Base-by-base conservation (phyloP, 2,797 vertebrate genomes). In the Centroberyx gerrardi region DNA sequence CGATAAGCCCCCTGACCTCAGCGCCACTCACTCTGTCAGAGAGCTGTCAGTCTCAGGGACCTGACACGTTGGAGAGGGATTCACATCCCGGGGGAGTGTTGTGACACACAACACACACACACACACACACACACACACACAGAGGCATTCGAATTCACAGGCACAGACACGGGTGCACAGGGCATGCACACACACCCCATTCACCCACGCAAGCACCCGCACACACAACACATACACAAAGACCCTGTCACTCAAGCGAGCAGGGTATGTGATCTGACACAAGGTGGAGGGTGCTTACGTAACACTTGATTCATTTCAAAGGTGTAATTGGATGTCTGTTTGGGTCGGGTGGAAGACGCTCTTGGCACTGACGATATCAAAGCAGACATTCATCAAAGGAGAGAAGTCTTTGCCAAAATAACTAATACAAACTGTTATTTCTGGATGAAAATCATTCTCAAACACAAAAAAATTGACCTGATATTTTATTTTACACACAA, bases 281-380 rank as follows among this genome's bases (percentile, higher is more conserved):
- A 62, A 79, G 86, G 83, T 78, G 87, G 82, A 87, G 79, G 72
- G 69, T 15, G 67, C 78, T 90, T 85, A 80, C 12, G 60, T 64
- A 90, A 92, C 80, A 74, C 68, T 70, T 68, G 69, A 86, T 77
- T 92, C 63, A 60, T 89, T 85, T 86, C 82, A 88, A 74, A 88
- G 83, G 87, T 87, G 81, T 90, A 89, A 87, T 88, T 88, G 79
- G 72, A 70, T 81, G 76, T 83, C 76, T 80, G 74, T 82, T 83
- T 73, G 74, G 74, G 79, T 78, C 17, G 58, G 60, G 48, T 18
- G 74, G 74, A 54, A 65, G 71, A 83, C 27, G 54, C 40, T 84
- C 58, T 68, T 51, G 55, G 66, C 62, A 44, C n/a, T 3, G 31
- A 61, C 18, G 60, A 72, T 49, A 86, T 84, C 72, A 77, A 86